Conservation (phyloP, 2,113 vertebrate species). For the Colius striatus region DNA sequence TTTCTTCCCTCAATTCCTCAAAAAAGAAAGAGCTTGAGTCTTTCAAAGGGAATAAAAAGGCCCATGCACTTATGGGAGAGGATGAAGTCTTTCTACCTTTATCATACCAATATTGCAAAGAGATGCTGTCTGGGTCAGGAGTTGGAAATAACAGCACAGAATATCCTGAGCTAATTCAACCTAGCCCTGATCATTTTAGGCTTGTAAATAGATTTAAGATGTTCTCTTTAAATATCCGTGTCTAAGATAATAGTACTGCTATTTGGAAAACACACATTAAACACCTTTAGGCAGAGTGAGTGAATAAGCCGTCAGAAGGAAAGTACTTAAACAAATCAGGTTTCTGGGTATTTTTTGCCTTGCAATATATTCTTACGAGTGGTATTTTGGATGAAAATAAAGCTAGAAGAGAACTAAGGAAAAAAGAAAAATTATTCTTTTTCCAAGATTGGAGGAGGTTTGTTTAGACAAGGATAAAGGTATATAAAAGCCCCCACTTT, state of each 20-base stretch:
- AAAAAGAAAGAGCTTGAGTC: background rate
- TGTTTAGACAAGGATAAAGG: background rate
- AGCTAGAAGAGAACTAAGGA: background rate
- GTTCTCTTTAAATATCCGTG: background rate
- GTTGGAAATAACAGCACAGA: background rate
- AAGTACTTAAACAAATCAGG: background rate
- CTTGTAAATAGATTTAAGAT: background rate
- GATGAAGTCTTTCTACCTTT: background rate
- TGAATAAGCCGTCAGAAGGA: background rate
- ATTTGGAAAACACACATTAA: background rate
- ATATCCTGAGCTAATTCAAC: background rate
- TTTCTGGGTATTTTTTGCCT: background rate
- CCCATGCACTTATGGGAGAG: background rate
- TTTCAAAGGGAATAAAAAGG: background rate
- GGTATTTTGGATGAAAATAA: background rate
- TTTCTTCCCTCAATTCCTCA: background rate
- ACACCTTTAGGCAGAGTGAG: background rate
- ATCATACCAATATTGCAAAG: background rate
- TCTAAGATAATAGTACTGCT: background rate
- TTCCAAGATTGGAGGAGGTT: background rate
- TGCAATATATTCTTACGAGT: background rate
- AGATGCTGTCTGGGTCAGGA: background rate
- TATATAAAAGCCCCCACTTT: slow-evolving; percentile 71
- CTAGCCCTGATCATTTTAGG: background rate
- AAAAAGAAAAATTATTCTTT: background rate